These are phyloP conservation scores for mouse (Mus musculus) DNA, from an alignment of 2,113 vertebrate species.

Conservation along the genomic window DNA sequence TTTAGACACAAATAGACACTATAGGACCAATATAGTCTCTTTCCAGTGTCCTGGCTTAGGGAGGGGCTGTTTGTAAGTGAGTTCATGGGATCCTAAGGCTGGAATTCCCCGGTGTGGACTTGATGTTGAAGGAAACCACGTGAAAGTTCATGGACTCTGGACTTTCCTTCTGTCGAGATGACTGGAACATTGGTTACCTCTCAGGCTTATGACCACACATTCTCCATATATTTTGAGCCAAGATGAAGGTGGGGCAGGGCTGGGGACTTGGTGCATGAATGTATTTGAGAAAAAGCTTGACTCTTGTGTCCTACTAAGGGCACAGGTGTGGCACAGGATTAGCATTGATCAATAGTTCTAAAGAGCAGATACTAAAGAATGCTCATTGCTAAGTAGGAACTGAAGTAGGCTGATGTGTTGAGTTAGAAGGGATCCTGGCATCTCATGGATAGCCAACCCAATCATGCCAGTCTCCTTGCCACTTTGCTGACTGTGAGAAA, in stretches of 20 bases:
- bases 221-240: neutral
- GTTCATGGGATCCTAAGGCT: neutral
- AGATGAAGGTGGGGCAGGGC: neutral
- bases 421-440: neutral
- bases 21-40: constrained; percentile 18
- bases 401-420: neutral
- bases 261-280: neutral
- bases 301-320: neutral
- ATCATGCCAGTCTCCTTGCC: neutral
- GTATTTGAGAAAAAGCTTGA: neutral
- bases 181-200: neutral
- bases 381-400: neutral
- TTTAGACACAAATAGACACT: constrained; percentile 47
- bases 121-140: neutral
- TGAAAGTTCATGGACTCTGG: neutral
- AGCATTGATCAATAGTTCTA: neutral
- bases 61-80: constrained; percentile 14
- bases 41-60: constrained; percentile 6
- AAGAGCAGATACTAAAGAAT: neutral
- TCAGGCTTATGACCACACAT: neutral
- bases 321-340: neutral
- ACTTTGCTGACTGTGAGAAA: neutral
- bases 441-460: neutral
- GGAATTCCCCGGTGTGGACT: constrained; percentile 26
- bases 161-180: neutral